Evolutionary conservation across 1,140 invertebrate genomes (phyloP).

Genomic region (Eubasilissa regina): DNA sequence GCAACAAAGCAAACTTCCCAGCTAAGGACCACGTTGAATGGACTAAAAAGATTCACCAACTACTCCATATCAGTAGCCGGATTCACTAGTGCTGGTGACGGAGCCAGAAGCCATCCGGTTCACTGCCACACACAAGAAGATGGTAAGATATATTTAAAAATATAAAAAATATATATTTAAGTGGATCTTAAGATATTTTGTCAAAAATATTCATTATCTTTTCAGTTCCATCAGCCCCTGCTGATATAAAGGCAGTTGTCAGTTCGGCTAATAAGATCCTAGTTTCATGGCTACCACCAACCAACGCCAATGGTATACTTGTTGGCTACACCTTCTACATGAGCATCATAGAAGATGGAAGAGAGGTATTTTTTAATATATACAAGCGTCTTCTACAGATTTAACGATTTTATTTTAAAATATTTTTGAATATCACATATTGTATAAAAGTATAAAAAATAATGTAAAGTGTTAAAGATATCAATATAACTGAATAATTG

Average conservation of each 20-base stretch:
- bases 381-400: background rate
- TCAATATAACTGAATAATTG: too few species aligned
- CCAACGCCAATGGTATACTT: slow-evolving; percentile 82
- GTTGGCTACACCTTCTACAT: slow-evolving; percentile 88
- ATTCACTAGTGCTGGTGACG: slow-evolving; percentile 91
- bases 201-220: slow-evolving; percentile 46
- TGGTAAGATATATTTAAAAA: slow-evolving; percentile 72
- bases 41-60: slow-evolving; percentile 89
- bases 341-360: slow-evolving; percentile 82
- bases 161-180: too few species aligned
- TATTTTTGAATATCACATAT: too few species aligned
- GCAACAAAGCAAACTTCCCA: slow-evolving; percentile 80
- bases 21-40: slow-evolving; percentile 77
- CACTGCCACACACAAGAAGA: slow-evolving; percentile 94
- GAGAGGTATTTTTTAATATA: slow-evolving; percentile 71
- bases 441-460: too few species aligned
- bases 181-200: background rate
- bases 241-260: slow-evolving; percentile 89
- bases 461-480: too few species aligned
- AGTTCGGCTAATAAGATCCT: slow-evolving; percentile 88
- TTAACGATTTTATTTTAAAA: background rate
- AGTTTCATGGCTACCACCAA: slow-evolving; percentile 89
- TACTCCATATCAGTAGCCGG: slow-evolving; percentile 93
- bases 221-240: slow-evolving; percentile 87
- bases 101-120: slow-evolving; percentile 85